Evolutionary conservation across 2,113 vertebrate species (phyloP).

Genomic region (Mixornis gularis): DNA sequence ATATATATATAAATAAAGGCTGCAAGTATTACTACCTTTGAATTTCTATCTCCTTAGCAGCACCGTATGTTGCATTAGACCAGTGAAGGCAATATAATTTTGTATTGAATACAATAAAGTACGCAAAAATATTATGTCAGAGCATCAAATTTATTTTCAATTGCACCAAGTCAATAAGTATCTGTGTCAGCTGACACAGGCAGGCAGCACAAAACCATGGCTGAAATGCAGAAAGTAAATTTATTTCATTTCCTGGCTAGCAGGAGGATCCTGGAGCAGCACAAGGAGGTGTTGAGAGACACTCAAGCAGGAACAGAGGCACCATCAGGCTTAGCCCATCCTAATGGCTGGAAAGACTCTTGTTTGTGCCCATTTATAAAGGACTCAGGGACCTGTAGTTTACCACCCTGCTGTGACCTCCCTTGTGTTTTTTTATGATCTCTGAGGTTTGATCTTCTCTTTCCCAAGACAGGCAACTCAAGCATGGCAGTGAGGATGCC

Average conservation of each 20-base stretch:
- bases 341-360: fast-evolving
- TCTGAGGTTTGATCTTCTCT: neutral
- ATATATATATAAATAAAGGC: neutral
- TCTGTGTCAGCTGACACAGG: neutral
- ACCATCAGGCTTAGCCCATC: fast-evolving
- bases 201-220: neutral
- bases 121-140: neutral
- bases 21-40: neutral
- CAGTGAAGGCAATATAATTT: neutral
- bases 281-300: neutral
- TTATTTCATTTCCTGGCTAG: neutral
- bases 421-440: neutral
- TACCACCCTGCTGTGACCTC: neutral
- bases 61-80: neutral
- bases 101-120: neutral
- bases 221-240: neutral
- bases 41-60: neutral
- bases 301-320: neutral
- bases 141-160: neutral
- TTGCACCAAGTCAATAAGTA: neutral
- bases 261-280: neutral
- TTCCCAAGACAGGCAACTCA: neutral
- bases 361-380: neutral
- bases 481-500: neutral
- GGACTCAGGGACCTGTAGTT: fast-evolving